These are phyloP conservation scores for Podocnemis expansa DNA, from an alignment of 2,113 vertebrate genomes.

Conservation along the genomic window DNA sequence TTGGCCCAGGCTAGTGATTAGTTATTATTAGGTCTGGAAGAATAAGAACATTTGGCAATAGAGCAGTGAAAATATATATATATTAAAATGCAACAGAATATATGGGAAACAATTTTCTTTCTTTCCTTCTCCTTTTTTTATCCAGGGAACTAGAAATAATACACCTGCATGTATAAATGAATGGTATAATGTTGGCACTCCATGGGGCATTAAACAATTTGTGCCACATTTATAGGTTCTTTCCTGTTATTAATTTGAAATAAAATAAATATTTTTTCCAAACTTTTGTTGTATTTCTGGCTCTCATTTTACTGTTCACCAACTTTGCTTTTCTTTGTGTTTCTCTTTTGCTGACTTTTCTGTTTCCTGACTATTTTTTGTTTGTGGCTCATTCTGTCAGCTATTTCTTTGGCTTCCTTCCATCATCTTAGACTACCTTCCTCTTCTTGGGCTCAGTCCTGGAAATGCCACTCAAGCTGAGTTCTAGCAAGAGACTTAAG, in stretches of 20 bases:
- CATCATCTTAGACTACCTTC: slow-evolving; percentile 36
- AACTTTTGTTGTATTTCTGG: slow-evolving; percentile 72
- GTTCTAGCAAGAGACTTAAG: background rate
- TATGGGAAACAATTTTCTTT: slow-evolving; percentile 59
- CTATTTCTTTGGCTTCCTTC: slow-evolving; percentile 26
- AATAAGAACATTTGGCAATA: slow-evolving; percentile 66
- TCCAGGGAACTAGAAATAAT: slow-evolving; percentile 80
- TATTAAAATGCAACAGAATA: slow-evolving; percentile 78
- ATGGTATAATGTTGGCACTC: slow-evolving; percentile 77
- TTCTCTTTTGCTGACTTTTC: slow-evolving; percentile 52
- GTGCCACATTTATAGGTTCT: slow-evolving; percentile 61
- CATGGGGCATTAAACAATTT: slow-evolving; percentile 75
- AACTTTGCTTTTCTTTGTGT: slow-evolving; percentile 60
- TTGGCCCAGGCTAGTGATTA: slow-evolving; percentile 68
- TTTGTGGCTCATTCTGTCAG: slow-evolving; percentile 30
- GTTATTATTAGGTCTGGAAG: slow-evolving; percentile 76
- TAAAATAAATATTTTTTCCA: slow-evolving; percentile 74
- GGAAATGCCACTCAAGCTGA: background rate
- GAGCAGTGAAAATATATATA: slow-evolving; percentile 68
- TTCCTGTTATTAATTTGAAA: slow-evolving; percentile 79
- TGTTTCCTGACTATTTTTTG: slow-evolving; percentile 25
- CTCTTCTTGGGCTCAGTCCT: background rate
- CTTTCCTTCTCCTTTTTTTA: slow-evolving; percentile 54
- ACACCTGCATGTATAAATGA: slow-evolving; percentile 81
- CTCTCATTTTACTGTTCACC: slow-evolving; percentile 67